Evolutionary conservation across 2,888 invertebrate species (phyloP).

Genomic region (Synergus itoensis): DNA sequence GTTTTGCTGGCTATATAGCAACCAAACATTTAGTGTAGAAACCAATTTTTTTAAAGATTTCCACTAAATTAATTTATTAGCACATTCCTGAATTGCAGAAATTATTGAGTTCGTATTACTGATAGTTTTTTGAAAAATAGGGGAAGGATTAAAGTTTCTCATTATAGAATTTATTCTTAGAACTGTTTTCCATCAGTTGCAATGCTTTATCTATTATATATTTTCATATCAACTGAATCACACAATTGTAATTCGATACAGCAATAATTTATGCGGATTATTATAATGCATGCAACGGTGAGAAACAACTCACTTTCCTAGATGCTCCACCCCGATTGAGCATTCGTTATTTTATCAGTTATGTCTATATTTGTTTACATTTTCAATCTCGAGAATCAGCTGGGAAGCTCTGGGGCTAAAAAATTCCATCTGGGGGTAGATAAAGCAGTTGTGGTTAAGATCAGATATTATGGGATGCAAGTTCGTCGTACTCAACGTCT

Average conservation of each 20-base stretch:
- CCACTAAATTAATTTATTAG: no score
- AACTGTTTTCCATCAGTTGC: neutral
- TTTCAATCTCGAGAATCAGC: slow-evolving; percentile 49
- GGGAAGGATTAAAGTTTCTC: neutral
- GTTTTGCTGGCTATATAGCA: no score
- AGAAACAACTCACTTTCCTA: slow-evolving; percentile 33
- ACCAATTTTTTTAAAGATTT: no score
- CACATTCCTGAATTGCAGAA: no score
- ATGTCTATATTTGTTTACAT: slow-evolving; percentile 40
- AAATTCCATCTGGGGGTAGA: slow-evolving; percentile 24
- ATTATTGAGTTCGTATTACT: neutral
- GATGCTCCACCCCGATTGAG: slow-evolving; percentile 32
- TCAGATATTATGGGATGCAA: slow-evolving; percentile 29
- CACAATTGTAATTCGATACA: slow-evolving; percentile 1
- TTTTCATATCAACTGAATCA: neutral
- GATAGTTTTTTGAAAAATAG: neutral
- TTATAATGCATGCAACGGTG: slow-evolving; percentile 2
- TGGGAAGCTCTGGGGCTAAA: slow-evolving; percentile 31
- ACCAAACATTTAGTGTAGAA: no score
- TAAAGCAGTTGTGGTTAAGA: slow-evolving; percentile 20
- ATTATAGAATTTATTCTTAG: neutral
- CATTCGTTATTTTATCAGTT: slow-evolving; percentile 25
- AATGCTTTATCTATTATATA: slow-evolving; percentile 1
- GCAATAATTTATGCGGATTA: neutral
- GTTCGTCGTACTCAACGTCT: slow-evolving; percentile 47